Base-by-base conservation (phyloP, 1,140 invertebrate genomes). In the Stegodyphus mimosarum region DNA sequence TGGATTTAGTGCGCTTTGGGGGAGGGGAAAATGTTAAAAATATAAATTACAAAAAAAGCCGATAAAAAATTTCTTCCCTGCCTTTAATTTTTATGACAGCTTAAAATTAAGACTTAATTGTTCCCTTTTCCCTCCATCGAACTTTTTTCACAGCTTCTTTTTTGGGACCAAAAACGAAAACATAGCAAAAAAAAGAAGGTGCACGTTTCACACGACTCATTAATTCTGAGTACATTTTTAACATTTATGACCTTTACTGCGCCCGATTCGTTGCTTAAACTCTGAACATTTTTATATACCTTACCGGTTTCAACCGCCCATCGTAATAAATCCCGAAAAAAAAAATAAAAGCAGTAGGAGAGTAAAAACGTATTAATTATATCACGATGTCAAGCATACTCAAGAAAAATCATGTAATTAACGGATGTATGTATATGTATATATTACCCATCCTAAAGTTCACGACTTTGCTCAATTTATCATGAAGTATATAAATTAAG, bases 311-410 rank as follows among this genome's bases (percentile, higher is more conserved):
- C 55, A 64, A 17, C 75, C 75, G 64, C 75, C 75, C 75, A 77
- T n/a, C 13, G 55, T 77, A 77, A 77, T 67, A 77, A 77, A 77
- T 77, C 50, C 52, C 15, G 7, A 72, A 67, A 77, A 77, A 77
- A 55, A 77, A 66, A 77, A 67, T 33, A 18, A 66, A 49, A 9
- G 17, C 33, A 33, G 33, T 33, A 67, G 17, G 33, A 67, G 13
- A 52, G 15, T n/a, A 77, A 77, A 67, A 77, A 15, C 66, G n/a
- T 49, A 79, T 79, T 79, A 79, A 79, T 79, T 79, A 79, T 70
- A 60, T 51, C n/a, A 15, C 6, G 17, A 17, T 79, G 77, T 63
- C 74, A 76, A 63, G 73, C 3, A 49, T 50, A 60, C 2, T 15
- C 17, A 78, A 79, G 77, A 69, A 70, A 33, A 70, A 70, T 79